Evolutionary conservation across 2,888 invertebrate species (phyloP), one percentile per base, ranked within the genome.

Genomic region (Hirtodrosophila confusa): DNA sequence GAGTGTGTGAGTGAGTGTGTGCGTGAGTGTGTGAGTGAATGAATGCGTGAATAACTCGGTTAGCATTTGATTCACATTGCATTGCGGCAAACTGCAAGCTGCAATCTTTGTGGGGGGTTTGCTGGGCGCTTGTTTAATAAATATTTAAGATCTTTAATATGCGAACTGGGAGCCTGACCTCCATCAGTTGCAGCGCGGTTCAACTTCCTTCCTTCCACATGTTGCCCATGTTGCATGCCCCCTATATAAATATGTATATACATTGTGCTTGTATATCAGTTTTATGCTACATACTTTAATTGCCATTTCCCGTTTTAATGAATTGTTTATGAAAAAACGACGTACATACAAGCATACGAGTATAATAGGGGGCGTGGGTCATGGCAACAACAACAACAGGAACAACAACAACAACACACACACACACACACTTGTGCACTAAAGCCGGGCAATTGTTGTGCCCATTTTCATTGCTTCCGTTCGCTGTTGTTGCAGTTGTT

Each of bases 241-340:
- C 48, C 43, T 44, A 11, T 55, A 55, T 17, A 45, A 27, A 27
- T 23, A 44, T 55, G 33, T 41, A 43, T 27, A 35, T 39, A 37
- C 27, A 36, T 45, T 45, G 7, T 39, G n/a, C 48, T 17, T 17
- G 31, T 55, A 17, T 62, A 68, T 62, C 61, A 70, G 76, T 77
- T 79, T 66, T 39, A 66, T 84, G 45, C 17, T 50, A 35, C 62
- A 51, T 63, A 49, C 57, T 69, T 78, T 77, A 87, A 84, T 84
- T 84, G 88, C 83, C 83, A 73, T 84, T 88, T 84, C 84, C 82
- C 84, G 84, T 84, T 84, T 82, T 84, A 87, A 84, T 84, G 88
- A 87, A 83, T 87, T 85, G 86, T 87, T 83, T 83, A 87, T 78
- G 53, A 69, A 47, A 47, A 41, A 47, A 31, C 7, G 37, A 27